These are phyloP conservation scores for Apotomis capreana DNA, from an alignment of 2,888 invertebrate genomes.

Conservation along the genomic window DNA sequence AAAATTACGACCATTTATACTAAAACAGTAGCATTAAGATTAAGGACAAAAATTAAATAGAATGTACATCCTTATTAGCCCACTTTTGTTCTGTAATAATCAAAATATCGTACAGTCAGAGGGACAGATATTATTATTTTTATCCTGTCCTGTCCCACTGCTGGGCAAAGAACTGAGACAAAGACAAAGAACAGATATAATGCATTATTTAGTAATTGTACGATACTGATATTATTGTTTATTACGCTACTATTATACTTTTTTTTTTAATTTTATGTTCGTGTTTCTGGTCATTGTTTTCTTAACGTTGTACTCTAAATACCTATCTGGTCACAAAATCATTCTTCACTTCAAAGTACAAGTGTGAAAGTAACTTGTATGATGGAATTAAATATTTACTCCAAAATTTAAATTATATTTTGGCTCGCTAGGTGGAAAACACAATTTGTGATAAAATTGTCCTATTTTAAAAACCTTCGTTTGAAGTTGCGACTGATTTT, in stretches of 20 bases:
- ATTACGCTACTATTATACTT: too few relatives aligned
- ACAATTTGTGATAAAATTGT: conserved; percentile 8
- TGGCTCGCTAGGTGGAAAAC: not conserved
- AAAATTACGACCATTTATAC: not conserved
- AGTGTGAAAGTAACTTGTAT: not conserved
- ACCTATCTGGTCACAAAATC: not conserved
- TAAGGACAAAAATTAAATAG: not conserved
- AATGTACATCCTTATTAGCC: not conserved
- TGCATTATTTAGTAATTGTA: too few relatives aligned
- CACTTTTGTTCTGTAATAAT: too few relatives aligned
- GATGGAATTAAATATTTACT: not conserved
- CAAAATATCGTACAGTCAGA: too few relatives aligned
- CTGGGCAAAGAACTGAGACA: too few relatives aligned
- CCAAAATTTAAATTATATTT: not conserved
- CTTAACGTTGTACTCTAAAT: too few relatives aligned
- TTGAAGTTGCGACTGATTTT: not conserved
- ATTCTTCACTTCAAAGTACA: not conserved
- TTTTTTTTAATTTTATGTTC: too few relatives aligned
- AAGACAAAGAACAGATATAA: too few relatives aligned
- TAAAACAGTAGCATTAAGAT: not conserved
- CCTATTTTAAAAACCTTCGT: conserved; percentile 10
- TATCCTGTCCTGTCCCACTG: too few relatives aligned
- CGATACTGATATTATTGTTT: too few relatives aligned
- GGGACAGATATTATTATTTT: too few relatives aligned
- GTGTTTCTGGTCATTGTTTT: too few relatives aligned